phyloP scores from a whole-genome alignment of 2,797 vertebrate species.

The Phrynocephalus forsythii region DNA sequence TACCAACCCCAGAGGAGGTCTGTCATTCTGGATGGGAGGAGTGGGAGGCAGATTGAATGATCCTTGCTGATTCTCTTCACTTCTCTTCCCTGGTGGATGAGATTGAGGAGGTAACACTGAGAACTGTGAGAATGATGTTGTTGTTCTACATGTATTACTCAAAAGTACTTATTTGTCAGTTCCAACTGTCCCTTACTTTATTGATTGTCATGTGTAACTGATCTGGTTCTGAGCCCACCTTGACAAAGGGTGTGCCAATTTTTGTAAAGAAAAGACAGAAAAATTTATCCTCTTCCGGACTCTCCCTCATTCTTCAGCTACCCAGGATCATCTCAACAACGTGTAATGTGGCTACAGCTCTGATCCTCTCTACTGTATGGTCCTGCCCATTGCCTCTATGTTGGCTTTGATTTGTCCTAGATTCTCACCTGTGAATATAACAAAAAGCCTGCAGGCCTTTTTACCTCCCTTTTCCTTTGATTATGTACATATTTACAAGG shows the following conservation, averaged over 20 bases:
- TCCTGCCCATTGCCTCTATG: background rate
- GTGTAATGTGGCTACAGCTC: slow-evolving; percentile 43
- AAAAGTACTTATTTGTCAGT: slow-evolving; percentile 35
- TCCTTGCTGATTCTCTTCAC: slow-evolving; percentile 32
- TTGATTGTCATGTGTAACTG: slow-evolving; percentile 7
- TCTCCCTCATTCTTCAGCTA: slow-evolving; percentile 33
- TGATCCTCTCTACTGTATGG: background rate
- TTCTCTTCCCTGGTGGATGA: slow-evolving; percentile 49
- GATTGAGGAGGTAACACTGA: slow-evolving; percentile 36
- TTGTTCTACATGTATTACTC: slow-evolving; percentile 58
- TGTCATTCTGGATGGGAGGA: slow-evolving; percentile 96
- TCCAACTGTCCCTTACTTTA: slow-evolving; percentile 21
- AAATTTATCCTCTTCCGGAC: slow-evolving; percentile 40
- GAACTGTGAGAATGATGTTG: slow-evolving; percentile 56
- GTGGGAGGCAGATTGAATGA: slow-evolving; percentile 93
- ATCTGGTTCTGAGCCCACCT: slow-evolving; percentile 13
- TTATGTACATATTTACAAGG: slow-evolving; percentile 26
- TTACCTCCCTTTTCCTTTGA: slow-evolving; percentile 21
- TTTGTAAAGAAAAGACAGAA: slow-evolving; percentile 32
- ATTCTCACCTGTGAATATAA: background rate
- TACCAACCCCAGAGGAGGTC: slow-evolving; percentile 98
- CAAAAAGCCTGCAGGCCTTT: slow-evolving; percentile 9
- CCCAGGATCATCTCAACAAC: slow-evolving; percentile 42
- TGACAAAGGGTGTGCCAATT: rapidly evolving
- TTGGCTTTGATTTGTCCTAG: slow-evolving; percentile 30